Percentiles rank a stretch among this genome's conserved stretches.
Conservation (phyloP, 1,140 invertebrate genomes). For the Orius laevigatus region DNA sequence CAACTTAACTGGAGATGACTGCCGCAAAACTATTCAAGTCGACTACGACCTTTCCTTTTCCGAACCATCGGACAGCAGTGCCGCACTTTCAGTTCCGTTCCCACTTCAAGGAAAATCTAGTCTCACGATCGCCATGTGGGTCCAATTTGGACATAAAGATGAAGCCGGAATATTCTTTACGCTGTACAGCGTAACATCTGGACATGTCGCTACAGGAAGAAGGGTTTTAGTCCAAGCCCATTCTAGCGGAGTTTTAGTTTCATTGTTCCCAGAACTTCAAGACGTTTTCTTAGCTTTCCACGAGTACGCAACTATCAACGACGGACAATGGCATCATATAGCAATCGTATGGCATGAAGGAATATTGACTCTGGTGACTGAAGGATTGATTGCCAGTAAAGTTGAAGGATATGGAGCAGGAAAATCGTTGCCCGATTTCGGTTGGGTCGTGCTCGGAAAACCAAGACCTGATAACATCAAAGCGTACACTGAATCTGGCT, state of each 20-base stretch:
- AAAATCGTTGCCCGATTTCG: constrained; percentile 57
- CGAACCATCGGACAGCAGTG: constrained; percentile 71
- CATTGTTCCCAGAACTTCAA: constrained; percentile 70
- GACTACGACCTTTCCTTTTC: constrained; percentile 92
- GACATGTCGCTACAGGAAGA: constrained; percentile 61
- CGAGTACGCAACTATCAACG: constrained; percentile 84
- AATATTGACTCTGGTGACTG: constrained; percentile 72
- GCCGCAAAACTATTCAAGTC: constrained; percentile 86
- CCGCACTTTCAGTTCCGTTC: constrained; percentile 80
- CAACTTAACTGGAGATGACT: constrained; percentile 90
- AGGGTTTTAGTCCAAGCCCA: constrained; percentile 74
- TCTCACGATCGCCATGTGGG: constrained; percentile 87
- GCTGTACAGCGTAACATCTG: constrained; percentile 67
- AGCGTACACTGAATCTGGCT: constrained; percentile 67
- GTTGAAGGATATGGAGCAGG: constrained; percentile 69
- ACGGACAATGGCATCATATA: constrained; percentile 93
- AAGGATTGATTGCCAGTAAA: constrained; percentile 82
- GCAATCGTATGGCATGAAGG: constrained; percentile 85
- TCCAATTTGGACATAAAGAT: constrained; percentile 79
- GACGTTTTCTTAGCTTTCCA: constrained; percentile 81
- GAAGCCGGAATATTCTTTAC: constrained; percentile 87
- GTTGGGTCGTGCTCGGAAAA: constrained; percentile 83
- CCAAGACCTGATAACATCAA: constrained; percentile 57
- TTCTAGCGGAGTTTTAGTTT: constrained; percentile 75
- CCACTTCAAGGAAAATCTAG: constrained; percentile 51